Evolutionary conservation across 2,888 invertebrate species (phyloP).

Genomic region (Eurytoma californica): DNA sequence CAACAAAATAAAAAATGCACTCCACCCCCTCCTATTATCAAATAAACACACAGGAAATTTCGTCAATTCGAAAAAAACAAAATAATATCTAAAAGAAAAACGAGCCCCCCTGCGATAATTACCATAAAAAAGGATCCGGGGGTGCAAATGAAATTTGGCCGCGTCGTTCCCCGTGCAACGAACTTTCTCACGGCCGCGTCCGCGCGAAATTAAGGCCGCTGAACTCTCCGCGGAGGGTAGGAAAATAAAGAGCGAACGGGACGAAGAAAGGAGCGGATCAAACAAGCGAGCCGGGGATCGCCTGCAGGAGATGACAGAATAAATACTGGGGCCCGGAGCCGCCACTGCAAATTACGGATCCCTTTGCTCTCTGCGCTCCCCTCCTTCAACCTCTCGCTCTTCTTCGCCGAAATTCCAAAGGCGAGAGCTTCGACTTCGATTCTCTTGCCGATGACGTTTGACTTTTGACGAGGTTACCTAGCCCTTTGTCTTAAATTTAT

Average conservation of each 20-base stretch:
- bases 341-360: constrained; percentile 48
- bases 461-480: no score
- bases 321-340: constrained; percentile 39
- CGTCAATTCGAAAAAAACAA: no score
- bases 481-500: no score
- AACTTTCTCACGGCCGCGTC: not conserved
- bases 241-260: constrained; percentile 38
- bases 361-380: not conserved
- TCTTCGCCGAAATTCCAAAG: not conserved
- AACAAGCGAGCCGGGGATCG: constrained; percentile 31
- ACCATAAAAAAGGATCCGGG: not conserved
- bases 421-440: no score
- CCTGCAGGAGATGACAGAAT: constrained; percentile 51
- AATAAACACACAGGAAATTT: no score
- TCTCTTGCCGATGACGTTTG: no score
- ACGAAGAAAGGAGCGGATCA: constrained; percentile 20
- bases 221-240: constrained; percentile 15
- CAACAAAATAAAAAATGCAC: no score
- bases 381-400: not conserved
- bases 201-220: constrained; percentile 42
- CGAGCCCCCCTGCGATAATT: not conserved
- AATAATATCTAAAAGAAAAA: not conserved
- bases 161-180: constrained; percentile 1
- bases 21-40: no score
- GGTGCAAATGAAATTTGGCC: constrained; percentile 40